phyloP scores from a whole-genome alignment of 2,797 vertebrate species.

The Pangasius mekongensis region DNA sequence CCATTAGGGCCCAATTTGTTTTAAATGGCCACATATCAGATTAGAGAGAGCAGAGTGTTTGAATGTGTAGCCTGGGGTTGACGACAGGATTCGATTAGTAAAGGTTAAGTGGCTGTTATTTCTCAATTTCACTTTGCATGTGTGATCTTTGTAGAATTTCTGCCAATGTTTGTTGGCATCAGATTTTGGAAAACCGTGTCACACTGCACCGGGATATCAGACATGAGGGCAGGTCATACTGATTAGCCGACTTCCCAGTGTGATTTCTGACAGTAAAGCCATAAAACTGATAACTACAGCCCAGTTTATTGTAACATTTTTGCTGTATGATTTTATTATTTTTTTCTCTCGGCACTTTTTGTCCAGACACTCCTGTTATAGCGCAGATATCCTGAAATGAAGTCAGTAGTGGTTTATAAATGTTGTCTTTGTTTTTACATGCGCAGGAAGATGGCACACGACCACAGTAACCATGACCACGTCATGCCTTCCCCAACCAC shows the following conservation, averaged over 20 bases:
- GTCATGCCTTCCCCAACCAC: constrained; percentile 26
- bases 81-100: constrained; percentile 39
- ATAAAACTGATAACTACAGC: background rate
- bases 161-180: background rate
- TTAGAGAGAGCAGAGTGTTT: constrained; percentile 44
- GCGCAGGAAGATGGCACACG: constrained; percentile 42
- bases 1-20: constrained; percentile 45
- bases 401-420: background rate
- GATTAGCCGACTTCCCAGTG: background rate
- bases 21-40: constrained; percentile 42
- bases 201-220: background rate
- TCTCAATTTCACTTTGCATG: background rate
- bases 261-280: background rate
- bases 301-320: background rate
- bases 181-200: background rate
- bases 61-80: constrained; percentile 45
- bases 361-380: background rate
- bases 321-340: background rate
- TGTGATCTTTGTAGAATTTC: background rate
- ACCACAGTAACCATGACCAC: constrained; percentile 38
- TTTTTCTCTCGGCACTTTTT: background rate
- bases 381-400: background rate
- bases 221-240: background rate
- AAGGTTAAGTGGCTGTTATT: constrained; percentile 38
- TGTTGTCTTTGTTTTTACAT: background rate